These are phyloP conservation scores for Ceratitis capitata DNA, from an alignment of 1,140 invertebrate genomes.

Conservation along the genomic window DNA sequence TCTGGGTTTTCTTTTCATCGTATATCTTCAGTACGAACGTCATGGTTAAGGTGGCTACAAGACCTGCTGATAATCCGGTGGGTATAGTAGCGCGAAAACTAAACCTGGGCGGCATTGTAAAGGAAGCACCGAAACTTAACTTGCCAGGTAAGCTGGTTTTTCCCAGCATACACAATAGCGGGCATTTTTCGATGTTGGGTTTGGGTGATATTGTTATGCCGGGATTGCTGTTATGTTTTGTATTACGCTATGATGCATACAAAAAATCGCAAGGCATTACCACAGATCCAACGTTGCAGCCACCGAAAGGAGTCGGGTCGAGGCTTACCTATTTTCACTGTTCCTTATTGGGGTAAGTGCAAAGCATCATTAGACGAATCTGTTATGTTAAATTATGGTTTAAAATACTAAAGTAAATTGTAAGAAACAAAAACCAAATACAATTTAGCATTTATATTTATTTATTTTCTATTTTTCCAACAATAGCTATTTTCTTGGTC, in stretches of 20 bases:
- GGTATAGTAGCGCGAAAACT: slow-evolving; percentile 91
- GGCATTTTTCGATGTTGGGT: slow-evolving; percentile 97
- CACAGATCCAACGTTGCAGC: slow-evolving; percentile 59
- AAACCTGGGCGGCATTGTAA: slow-evolving; percentile 85
- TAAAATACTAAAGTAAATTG: too few species aligned
- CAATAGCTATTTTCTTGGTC: slow-evolving; percentile 86
- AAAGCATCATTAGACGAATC: too few species aligned
- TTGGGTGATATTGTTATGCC: slow-evolving; percentile 98
- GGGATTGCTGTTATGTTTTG: slow-evolving; percentile 95
- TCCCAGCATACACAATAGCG: slow-evolving; percentile 93
- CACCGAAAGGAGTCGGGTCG: slow-evolving; percentile 66
- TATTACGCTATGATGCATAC: slow-evolving; percentile 94
- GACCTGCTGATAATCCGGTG: slow-evolving; percentile 96
- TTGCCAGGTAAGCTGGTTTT: slow-evolving; percentile 97
- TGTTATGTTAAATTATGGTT: too few species aligned
- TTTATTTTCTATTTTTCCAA: not conserved
- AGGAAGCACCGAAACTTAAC: slow-evolving; percentile 92
- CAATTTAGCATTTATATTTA: not conserved
- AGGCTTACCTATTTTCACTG: slow-evolving; percentile 93
- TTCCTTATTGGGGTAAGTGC: slow-evolving; percentile 84
- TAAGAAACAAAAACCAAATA: not conserved
- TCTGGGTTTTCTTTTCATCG: slow-evolving; percentile 98
- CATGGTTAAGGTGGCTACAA: slow-evolving; percentile 90
- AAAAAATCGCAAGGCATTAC: slow-evolving; percentile 78
- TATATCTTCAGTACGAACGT: slow-evolving; percentile 98